phyloP scores from a whole-genome alignment of 2,888 invertebrate genomes.

The Cerastis rubricosa region DNA sequence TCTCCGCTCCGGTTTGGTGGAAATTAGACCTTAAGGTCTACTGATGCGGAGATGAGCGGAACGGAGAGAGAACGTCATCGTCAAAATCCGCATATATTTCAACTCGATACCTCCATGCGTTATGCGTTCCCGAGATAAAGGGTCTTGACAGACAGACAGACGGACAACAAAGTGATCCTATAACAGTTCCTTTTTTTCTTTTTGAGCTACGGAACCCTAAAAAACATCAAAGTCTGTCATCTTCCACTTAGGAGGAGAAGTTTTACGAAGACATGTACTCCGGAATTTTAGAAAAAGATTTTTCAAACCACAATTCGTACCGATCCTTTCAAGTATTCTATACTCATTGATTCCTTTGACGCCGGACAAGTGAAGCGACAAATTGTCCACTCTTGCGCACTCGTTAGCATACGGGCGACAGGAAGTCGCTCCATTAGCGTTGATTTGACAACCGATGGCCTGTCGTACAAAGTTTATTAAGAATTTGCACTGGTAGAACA shows the following conservation, averaged over 20 bases:
- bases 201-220: too few relatives aligned
- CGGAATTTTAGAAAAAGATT: not conserved
- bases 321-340: not conserved
- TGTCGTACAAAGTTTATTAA: not conserved
- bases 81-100: not conserved
- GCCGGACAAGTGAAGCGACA: constrained; percentile 19
- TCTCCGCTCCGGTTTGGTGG: not conserved
- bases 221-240: not conserved
- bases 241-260: not conserved
- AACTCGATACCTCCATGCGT: too few relatives aligned
- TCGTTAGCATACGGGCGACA: constrained; percentile 60
- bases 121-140: too few relatives aligned
- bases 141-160: too few relatives aligned
- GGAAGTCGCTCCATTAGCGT: constrained; percentile 77
- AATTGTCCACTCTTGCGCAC: constrained; percentile 46
- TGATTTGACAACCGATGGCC: constrained; percentile 67
- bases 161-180: too few relatives aligned
- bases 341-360: constrained; percentile 7
- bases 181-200: too few relatives aligned
- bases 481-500: not conserved
- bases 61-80: not conserved
- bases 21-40: not conserved
- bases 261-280: too few relatives aligned
- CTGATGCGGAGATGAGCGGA: not conserved
- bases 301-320: not conserved